Conservation (phyloP, 1,140 invertebrate genomes). For the Leptopilina boulardi region DNA sequence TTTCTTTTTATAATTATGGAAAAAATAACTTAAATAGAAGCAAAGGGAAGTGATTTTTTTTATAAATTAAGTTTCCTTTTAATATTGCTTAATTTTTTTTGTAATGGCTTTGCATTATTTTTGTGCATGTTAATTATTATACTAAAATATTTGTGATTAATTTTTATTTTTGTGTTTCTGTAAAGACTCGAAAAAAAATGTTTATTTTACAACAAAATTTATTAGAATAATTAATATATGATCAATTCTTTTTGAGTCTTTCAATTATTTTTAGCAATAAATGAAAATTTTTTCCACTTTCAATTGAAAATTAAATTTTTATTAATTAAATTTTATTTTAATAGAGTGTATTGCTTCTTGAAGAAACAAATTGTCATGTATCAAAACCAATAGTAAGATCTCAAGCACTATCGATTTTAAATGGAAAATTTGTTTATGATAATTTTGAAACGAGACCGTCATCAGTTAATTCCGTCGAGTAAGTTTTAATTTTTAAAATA, state of each 20-base stretch:
- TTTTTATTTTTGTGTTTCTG: too few species aligned
- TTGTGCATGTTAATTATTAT: neutral
- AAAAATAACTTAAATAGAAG: too few species aligned
- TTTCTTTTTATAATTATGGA: neutral
- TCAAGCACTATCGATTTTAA: slow-evolving; percentile 76
- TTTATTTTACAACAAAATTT: too few species aligned
- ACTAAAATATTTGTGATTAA: neutral
- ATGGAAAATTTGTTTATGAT: slow-evolving; percentile 77
- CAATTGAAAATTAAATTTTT: slow-evolving; percentile 4
- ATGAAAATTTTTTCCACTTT: neutral
- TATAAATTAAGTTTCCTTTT: slow-evolving; percentile 8
- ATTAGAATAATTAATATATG: too few species aligned
- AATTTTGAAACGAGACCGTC: slow-evolving; percentile 44
- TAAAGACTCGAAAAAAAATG: too few species aligned
- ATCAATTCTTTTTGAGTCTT: neutral
- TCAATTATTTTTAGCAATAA: neutral
- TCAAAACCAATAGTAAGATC: slow-evolving; percentile 72
- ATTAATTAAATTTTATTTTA: slow-evolving; percentile 42
- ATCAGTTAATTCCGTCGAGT: slow-evolving; percentile 17
- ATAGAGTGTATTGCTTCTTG: slow-evolving; percentile 74
- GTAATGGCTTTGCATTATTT: neutral
- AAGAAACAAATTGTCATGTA: slow-evolving; percentile 70
- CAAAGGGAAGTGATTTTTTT: too few species aligned
- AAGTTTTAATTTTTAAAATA: slow-evolving; percentile 23
- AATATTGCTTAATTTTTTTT: neutral